Conservation (phyloP, 2,113 vertebrate genomes). For the Eurystomus gularis region DNA sequence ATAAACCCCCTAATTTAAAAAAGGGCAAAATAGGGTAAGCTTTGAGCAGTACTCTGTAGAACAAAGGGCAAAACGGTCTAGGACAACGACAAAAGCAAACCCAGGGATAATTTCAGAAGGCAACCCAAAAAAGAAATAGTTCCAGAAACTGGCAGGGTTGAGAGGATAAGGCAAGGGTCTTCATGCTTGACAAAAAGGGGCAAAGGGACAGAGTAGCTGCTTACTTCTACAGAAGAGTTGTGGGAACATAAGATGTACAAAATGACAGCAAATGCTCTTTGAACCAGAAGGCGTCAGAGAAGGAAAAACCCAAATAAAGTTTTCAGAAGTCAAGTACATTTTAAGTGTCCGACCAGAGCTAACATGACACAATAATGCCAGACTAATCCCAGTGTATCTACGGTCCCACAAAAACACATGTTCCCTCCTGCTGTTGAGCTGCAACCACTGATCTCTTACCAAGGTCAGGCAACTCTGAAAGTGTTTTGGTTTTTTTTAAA, state of each 20-base stretch:
- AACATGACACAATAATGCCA: rapidly evolving
- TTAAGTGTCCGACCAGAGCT: not conserved
- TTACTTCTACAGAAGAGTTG: not conserved
- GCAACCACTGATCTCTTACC: not conserved
- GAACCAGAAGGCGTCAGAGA: not conserved
- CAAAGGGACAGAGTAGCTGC: not conserved
- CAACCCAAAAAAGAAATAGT: not conserved
- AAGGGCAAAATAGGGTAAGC: not conserved
- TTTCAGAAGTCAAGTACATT: not conserved
- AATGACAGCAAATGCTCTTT: not conserved
- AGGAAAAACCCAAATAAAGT: not conserved
- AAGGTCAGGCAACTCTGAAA: not conserved
- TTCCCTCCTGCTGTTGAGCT: not conserved
- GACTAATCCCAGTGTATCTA: not conserved
- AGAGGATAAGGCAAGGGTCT: not conserved
- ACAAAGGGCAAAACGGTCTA: not conserved
- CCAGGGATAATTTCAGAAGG: not conserved
- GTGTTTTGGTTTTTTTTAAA: not conserved
- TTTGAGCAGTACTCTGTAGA: not conserved
- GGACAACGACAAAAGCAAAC: not conserved
- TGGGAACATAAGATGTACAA: not conserved
- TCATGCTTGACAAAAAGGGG: not conserved
- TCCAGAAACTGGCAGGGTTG: not conserved
- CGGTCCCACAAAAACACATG: not conserved
- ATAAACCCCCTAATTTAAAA: not conserved